These are phyloP conservation scores for Lithosia quadra DNA, from an alignment of 2,888 invertebrate species.

Conservation along the genomic window DNA sequence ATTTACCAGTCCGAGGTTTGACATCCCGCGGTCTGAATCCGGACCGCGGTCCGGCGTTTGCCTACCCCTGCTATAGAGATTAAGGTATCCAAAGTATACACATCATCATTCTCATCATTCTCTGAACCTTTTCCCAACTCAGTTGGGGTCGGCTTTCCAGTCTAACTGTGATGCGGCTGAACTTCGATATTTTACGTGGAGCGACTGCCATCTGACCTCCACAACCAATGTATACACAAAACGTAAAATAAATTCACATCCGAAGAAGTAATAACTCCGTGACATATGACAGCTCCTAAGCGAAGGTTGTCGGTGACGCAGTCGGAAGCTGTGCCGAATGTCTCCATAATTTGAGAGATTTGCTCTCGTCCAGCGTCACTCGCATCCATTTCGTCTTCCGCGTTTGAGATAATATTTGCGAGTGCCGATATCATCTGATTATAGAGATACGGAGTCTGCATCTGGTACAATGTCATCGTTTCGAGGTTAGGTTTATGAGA, in stretches of 20 bases:
- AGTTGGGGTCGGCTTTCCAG: too few species aligned
- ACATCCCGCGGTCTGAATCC: too few species aligned
- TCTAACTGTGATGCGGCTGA: too few species aligned
- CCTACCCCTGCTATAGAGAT: too few species aligned
- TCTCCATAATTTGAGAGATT: slow-evolving; percentile 30
- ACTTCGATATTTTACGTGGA: too few species aligned
- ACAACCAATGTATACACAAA: too few species aligned
- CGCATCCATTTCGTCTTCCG: slow-evolving; percentile 38
- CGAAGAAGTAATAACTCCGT: not conserved
- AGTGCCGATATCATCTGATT: slow-evolving; percentile 39
- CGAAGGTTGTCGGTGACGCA: slow-evolving; percentile 28
- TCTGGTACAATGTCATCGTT: slow-evolving; percentile 24
- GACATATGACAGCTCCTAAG: not conserved
- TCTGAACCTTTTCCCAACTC: too few species aligned
- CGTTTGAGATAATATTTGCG: slow-evolving; percentile 48
- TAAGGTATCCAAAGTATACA: too few species aligned
- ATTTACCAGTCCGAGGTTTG: too few species aligned
- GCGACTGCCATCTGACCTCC: too few species aligned
- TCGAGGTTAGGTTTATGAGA: slow-evolving; percentile 29
- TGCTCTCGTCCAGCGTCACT: slow-evolving; percentile 25
- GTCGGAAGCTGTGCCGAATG: slow-evolving; percentile 28
- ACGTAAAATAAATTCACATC: not conserved
- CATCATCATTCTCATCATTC: too few species aligned
- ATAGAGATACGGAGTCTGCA: slow-evolving; percentile 26
- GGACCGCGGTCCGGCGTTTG: too few species aligned